Evolutionary conservation across 2,113 vertebrate genomes (phyloP).

Genomic region (Papio anubis): DNA sequence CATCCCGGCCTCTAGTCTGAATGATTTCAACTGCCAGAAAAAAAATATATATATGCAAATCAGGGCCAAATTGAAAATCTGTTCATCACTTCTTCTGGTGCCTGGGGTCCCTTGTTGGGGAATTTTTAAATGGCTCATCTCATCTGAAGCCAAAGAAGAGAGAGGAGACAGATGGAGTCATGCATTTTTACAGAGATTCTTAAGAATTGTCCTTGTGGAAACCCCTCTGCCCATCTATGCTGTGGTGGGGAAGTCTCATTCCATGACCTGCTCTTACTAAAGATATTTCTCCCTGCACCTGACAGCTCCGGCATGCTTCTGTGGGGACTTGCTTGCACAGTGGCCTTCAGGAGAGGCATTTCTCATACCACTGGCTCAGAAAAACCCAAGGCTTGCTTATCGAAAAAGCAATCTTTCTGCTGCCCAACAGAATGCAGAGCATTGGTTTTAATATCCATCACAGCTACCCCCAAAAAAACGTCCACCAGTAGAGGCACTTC

Average conservation of each 20-base stretch:
- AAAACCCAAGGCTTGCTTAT: conserved; percentile 35
- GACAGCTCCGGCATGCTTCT: conserved; percentile 77
- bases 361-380: conserved; percentile 57
- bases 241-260: conserved; percentile 77
- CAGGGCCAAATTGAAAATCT: conserved; percentile 87
- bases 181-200: conserved; percentile 84
- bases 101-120: conserved; percentile 83
- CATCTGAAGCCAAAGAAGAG: conserved; percentile 83
- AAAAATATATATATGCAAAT: conserved; percentile 73
- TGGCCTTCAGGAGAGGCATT: conserved; percentile 65
- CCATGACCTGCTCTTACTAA: conserved; percentile 81
- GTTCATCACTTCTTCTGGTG: conserved; percentile 84
- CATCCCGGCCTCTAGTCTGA: conserved; percentile 73
- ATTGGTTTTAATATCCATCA: background rate
- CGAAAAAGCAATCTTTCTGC: background rate
- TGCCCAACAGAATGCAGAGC: background rate
- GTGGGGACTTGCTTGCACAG: conserved; percentile 62
- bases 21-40: conserved; percentile 80
- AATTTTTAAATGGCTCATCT: conserved; percentile 85
- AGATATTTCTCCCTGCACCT: conserved; percentile 80
- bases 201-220: conserved; percentile 82
- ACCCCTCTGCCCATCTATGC: conserved; percentile 71
- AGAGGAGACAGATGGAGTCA: conserved; percentile 86
- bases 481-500: background rate
- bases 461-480: background rate